These are phyloP conservation scores for Rattus norvegicus DNA, from an alignment of 2,113 vertebrate species.

Conservation along the genomic window DNA sequence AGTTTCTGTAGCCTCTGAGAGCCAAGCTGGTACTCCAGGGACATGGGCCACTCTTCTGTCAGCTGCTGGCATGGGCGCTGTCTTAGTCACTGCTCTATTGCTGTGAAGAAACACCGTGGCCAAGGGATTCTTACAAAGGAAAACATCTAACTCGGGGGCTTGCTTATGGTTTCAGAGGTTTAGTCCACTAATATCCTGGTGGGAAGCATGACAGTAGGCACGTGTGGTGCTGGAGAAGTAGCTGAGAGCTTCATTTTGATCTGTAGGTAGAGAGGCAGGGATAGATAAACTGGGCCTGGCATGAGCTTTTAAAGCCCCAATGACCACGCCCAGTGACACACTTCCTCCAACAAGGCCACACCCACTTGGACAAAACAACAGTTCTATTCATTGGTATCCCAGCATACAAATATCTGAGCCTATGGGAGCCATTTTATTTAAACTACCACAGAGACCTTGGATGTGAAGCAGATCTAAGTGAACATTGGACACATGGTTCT, in stretches of 20 bases:
- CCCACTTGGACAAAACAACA: neutral
- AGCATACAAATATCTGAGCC: neutral
- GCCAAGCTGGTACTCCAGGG: neutral
- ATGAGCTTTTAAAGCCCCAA: neutral
- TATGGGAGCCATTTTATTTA: neutral
- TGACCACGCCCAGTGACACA: neutral
- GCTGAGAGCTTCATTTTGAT: neutral
- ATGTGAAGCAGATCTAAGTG: neutral
- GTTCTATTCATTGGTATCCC: neutral
- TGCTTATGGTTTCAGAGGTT: neutral
- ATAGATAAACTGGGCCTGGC: neutral
- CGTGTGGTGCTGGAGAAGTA: neutral
- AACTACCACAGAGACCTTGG: neutral
- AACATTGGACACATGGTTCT: neutral
- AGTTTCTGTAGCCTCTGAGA: neutral
- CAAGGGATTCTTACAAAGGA: neutral
- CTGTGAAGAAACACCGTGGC: neutral
- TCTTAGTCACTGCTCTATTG: neutral
- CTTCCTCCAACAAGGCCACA: neutral
- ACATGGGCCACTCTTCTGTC: neutral
- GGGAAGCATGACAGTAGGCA: neutral
- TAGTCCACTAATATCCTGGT: neutral
- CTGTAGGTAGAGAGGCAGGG: fast-evolving
- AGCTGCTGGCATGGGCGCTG: neutral
- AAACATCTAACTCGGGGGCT: neutral